phyloP scores from a whole-genome alignment of 2,797 vertebrate species.

The Sebastes baramenuke region DNA sequence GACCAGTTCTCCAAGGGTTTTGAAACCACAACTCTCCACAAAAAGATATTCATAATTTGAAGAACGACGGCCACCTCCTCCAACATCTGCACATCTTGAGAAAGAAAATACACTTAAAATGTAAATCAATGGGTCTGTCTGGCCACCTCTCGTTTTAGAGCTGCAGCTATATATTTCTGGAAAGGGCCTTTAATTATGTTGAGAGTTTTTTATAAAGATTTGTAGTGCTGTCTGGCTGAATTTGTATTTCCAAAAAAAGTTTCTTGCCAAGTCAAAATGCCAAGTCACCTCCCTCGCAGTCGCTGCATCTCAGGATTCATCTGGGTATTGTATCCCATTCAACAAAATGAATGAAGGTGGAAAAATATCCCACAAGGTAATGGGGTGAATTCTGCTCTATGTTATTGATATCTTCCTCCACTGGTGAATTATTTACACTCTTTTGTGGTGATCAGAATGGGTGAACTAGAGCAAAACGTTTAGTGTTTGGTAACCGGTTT shows the following conservation, averaged over 20 bases:
- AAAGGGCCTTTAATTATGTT: conserved; percentile 34
- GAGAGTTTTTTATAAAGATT: conserved; percentile 42
- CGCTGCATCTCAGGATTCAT: conserved; percentile 1
- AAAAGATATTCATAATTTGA: not conserved
- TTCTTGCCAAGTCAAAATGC: conserved; percentile 16
- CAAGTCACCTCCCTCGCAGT: conserved; percentile 19
- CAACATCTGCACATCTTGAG: not conserved
- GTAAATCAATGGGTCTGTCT: conserved; percentile 1
- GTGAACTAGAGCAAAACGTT: conserved; percentile 3
- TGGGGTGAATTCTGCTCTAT: not conserved
- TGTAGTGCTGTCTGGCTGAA: conserved; percentile 13
- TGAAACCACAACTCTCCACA: not conserved
- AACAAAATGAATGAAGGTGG: not conserved
- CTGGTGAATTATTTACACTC: conserved; percentile 29
- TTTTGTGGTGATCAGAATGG: conserved; percentile 13
- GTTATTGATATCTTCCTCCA: conserved; percentile 11
- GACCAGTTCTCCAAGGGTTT: not conserved
- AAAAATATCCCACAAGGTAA: not conserved
- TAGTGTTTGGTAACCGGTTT: not conserved
- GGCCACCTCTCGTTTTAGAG: not conserved
- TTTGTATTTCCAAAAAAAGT: conserved; percentile 14
- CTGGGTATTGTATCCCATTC: not conserved
- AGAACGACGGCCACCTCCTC: not conserved
- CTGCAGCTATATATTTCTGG: conserved; percentile 12
- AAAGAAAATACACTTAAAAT: not conserved